phyloP scores from a whole-genome alignment of 2,888 invertebrate species.

The Latrodectus elegans region DNA sequence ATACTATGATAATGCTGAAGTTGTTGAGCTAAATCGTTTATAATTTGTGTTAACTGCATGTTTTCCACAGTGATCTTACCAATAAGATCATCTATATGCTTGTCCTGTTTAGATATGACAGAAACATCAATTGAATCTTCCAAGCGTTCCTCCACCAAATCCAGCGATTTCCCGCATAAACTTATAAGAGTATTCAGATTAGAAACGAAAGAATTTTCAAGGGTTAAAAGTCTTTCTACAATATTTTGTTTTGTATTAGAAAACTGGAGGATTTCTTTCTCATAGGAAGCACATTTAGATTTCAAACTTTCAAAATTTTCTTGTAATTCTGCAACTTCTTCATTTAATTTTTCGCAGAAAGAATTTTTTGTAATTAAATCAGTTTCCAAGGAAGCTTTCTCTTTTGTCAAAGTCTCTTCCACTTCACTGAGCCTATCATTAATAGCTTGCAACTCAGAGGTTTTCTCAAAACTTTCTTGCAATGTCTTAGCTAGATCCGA shows the following conservation, averaged over 20 bases:
- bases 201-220: not conserved
- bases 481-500: not conserved
- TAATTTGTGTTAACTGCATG: conserved; percentile 13
- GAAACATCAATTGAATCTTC: not conserved
- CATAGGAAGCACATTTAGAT: not conserved
- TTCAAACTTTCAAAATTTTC: conserved; percentile 21
- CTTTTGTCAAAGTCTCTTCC: not conserved
- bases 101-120: not conserved
- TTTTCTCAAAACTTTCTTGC: not conserved
- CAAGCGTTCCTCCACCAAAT: not conserved
- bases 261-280: conserved; percentile 11
- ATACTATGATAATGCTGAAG: not conserved
- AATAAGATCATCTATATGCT: conserved; percentile 6
- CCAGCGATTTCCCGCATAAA: conserved; percentile 9
- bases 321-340: conserved; percentile 9
- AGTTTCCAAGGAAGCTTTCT: conserved; percentile 21
- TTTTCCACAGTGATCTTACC: not conserved
- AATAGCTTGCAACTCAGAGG: not conserved
- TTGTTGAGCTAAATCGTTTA: not conserved
- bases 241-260: conserved; percentile 12
- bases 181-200: conserved; percentile 10
- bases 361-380: conserved; percentile 14
- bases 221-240: not conserved
- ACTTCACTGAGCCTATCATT: conserved; percentile 4
- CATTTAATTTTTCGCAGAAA: not conserved